Evolutionary conservation across 2,888 invertebrate genomes (phyloP).

Genomic region (Philopedon plagiatum): DNA sequence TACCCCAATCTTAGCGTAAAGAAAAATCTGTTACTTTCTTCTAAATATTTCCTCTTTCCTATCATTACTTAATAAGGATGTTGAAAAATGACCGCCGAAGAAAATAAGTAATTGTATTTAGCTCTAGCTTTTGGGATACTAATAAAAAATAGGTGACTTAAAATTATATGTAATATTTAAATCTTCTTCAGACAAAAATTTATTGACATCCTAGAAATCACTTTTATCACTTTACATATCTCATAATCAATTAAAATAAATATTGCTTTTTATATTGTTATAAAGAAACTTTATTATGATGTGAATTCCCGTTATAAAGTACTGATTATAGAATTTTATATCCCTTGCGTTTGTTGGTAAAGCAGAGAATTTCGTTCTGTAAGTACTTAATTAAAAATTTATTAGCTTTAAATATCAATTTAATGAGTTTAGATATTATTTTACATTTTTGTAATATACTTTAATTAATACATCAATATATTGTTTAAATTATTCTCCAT

Average conservation of each 20-base stretch:
- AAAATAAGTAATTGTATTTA: not conserved
- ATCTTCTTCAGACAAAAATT: too few species aligned
- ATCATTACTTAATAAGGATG: constrained; percentile 20
- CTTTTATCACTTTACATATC: constrained; percentile 62
- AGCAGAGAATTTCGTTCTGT: too few species aligned
- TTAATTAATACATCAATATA: not conserved
- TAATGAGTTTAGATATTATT: constrained; percentile 56
- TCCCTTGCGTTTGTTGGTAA: too few species aligned
- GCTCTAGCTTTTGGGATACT: not conserved
- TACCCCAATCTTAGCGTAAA: constrained; percentile 8
- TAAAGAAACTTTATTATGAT: constrained; percentile 37
- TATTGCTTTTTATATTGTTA: constrained; percentile 64
- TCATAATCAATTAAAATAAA: constrained; percentile 58
- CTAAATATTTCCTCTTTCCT: constrained; percentile 21
- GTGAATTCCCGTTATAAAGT: constrained; percentile 58
- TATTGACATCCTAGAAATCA: constrained; percentile 28
- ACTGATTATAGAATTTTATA: constrained; percentile 63
- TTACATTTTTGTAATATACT: not conserved
- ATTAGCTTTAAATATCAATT: too few species aligned
- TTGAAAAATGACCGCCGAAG: not conserved
- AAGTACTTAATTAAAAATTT: too few species aligned
- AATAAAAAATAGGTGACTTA: too few species aligned
- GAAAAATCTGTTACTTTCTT: not conserved
- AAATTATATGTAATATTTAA: too few species aligned
- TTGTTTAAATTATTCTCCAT: not conserved